Conservation (phyloP, 2,113 vertebrate species). For the Collichthys lucidus region DNA sequence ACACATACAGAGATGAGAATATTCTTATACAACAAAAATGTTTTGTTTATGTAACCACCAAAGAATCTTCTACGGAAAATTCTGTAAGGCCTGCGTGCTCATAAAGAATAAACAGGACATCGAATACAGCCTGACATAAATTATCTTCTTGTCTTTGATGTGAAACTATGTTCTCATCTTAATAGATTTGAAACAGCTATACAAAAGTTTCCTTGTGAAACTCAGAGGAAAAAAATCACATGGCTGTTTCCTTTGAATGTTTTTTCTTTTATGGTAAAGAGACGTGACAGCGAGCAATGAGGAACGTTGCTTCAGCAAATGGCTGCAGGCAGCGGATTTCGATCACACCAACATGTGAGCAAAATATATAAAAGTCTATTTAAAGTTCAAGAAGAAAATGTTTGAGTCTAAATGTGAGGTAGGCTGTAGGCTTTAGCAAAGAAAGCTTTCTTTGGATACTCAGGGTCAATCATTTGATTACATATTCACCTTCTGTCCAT, state of each 20-base stretch:
- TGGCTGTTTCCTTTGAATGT: background rate
- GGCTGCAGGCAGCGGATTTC: background rate
- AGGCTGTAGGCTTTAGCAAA: background rate
- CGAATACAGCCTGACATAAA: background rate
- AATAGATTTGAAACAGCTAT: background rate
- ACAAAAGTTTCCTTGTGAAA: background rate
- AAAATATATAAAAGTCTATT: background rate
- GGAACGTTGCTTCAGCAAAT: background rate
- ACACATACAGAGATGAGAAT: background rate
- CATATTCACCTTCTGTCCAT: background rate
- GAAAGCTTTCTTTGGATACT: background rate
- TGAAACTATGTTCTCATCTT: background rate
- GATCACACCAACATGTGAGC: background rate
- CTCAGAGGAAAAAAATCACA: background rate
- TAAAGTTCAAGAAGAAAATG: background rate
- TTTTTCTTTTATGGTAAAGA: background rate
- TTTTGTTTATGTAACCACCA: conserved; percentile 8
- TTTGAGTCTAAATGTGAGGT: no score
- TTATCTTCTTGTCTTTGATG: background rate
- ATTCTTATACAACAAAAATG: conserved; percentile 17
- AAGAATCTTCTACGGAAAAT: background rate
- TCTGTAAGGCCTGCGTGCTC: background rate
- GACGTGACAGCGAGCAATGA: background rate
- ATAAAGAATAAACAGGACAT: background rate
- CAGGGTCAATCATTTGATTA: background rate